These are phyloP conservation scores for Gallinago paraguaiae DNA, from an alignment of 2,113 vertebrate genomes.

Conservation along the genomic window DNA sequence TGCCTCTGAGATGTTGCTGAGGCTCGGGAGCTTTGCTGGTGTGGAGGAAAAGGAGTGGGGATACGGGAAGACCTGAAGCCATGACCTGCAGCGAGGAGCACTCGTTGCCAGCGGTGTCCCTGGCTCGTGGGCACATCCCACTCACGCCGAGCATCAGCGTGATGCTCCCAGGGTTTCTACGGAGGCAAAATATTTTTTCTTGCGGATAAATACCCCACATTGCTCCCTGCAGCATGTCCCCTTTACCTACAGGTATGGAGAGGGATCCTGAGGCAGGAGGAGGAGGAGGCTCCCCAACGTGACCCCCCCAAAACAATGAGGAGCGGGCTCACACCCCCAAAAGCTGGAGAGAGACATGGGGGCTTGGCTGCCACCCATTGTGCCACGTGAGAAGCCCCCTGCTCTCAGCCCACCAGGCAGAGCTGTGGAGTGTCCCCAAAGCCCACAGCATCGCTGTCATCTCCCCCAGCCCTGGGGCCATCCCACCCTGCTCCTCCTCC, in stretches of 20 bases:
- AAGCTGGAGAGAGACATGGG: background rate
- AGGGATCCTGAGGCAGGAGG: background rate
- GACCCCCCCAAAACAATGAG: background rate
- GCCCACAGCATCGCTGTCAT: background rate
- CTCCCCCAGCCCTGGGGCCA: rapidly evolving
- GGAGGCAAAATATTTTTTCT: background rate
- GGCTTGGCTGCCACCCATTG: background rate
- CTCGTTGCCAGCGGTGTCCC: background rate
- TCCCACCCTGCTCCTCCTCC: background rate
- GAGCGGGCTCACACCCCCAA: background rate
- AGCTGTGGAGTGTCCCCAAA: rapidly evolving
- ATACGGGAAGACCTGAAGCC: background rate
- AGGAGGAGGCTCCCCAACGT: too few species aligned
- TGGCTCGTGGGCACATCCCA: rapidly evolving
- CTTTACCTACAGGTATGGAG: background rate
- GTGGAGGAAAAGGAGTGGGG: background rate
- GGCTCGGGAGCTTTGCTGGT: background rate
- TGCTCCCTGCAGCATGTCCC: background rate
- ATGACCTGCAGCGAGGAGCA: rapidly evolving
- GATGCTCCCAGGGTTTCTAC: background rate
- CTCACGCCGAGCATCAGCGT: background rate
- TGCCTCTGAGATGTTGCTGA: background rate
- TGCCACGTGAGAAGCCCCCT: rapidly evolving
- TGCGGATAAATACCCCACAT: background rate
- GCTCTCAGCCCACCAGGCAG: rapidly evolving